Evolutionary conservation across 1,140 invertebrate species (phyloP), one percentile per base, ranked within the genome.

Genomic region (Dendrolimus kikuchii): DNA sequence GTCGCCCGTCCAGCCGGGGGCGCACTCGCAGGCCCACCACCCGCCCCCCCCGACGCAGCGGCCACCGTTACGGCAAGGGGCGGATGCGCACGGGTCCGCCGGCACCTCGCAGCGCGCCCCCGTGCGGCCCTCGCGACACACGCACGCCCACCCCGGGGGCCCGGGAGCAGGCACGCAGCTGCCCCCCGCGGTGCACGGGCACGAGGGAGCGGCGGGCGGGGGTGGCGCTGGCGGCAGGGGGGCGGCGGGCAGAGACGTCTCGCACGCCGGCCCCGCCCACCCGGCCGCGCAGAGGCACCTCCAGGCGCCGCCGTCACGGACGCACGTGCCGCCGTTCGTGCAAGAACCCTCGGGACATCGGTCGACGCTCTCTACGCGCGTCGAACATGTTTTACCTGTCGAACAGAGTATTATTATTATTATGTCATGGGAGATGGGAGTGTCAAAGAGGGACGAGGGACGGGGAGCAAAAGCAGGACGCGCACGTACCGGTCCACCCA

Each of bases 281-380:
- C 63, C 62, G 5, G 59, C 46, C 7, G 66, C 51, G 55, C 71
- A 74, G 38, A 90, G 90, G 70, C 94, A 97, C 38, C 91, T 91
- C 63, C 68, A 68, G 61, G 93, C 93, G 48, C 92, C 91, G 0
- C 84, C 82, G 1, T 64, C 70, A 23, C 74, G 94, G n/a, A 95
- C 91, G 73, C 97, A 99, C 0, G 92, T 94, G 2, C 96, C 97
- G 5, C 94, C 94, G 72, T 97, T 95, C 88, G 96, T 92, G 73
- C 97, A 98, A 10, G 91, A 92, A 45, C 91, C 92, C 7, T 93
- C 91, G 0, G 94, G 95, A 64, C 95, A 97, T 50, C 96, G 95
- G 71, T 96, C 91, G 69, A 96, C 95, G 4, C 48, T 53, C 38
- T 75, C 77, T 38, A 61, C 47, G 6, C 61, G 67, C 39, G 58